Percentiles rank a stretch among this genome's conserved stretches.
Evolutionary conservation across 30 jellyfish, hydroid and myxozoan genomes (phyloP).

Genomic region (Turritopsis rubra): DNA sequence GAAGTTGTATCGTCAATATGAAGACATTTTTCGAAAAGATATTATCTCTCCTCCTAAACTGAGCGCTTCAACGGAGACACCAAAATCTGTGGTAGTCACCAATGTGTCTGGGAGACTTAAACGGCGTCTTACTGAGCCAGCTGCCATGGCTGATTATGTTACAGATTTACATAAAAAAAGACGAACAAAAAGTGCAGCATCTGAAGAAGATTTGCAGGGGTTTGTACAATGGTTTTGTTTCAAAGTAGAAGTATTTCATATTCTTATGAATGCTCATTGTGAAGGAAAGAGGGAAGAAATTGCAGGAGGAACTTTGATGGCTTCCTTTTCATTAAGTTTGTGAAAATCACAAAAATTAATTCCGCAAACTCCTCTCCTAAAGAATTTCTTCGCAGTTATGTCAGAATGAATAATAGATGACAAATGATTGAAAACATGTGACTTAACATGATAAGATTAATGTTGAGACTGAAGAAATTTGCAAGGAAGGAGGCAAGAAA

Average conservation of each 20-base stretch:
- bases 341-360: too few relatives aligned
- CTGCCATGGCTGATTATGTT: slow-evolving; percentile 91
- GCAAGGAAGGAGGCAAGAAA: too few relatives aligned
- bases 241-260: too few relatives aligned
- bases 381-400: too few relatives aligned
- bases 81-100: background rate
- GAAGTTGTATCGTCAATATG: slow-evolving; percentile 29
- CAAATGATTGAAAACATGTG: too few relatives aligned
- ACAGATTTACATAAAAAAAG: slow-evolving; percentile 61
- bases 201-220: slow-evolving; percentile 13
- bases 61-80: background rate
- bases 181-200: slow-evolving; percentile 2
- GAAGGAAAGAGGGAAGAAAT: background rate
- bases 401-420: too few relatives aligned
- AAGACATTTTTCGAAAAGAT: slow-evolving; percentile 14
- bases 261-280: background rate
- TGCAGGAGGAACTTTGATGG: background rate
- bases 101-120: slow-evolving; percentile 27
- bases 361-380: too few relatives aligned
- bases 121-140: slow-evolving; percentile 72
- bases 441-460: too few relatives aligned
- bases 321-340: background rate
- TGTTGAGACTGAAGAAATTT: too few relatives aligned
- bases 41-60: background rate
- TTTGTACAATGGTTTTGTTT: background rate